Evolutionary conservation across 1,140 invertebrate genomes (phyloP).

Genomic region (Drosophila oshimai): DNA sequence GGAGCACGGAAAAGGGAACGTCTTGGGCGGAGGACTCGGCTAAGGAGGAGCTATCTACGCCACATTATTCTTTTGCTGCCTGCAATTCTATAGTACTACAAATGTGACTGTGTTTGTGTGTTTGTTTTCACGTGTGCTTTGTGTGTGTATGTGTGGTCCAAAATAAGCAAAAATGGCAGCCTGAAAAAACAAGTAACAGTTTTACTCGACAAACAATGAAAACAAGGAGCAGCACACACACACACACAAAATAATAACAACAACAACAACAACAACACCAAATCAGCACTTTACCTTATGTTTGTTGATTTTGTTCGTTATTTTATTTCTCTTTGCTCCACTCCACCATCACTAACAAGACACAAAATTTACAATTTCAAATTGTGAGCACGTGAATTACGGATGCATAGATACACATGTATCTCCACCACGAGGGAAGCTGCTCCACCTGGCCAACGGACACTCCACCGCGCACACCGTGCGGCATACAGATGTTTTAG

Average conservation of each 20-base stretch:
- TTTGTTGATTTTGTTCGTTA: constrained; percentile 73
- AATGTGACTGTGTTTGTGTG: constrained; percentile 21
- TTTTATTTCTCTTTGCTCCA: constrained; percentile 48
- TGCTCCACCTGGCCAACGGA: constrained; percentile 50
- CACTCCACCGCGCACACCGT: constrained; percentile 57
- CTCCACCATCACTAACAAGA: constrained; percentile 28
- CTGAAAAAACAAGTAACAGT: constrained; percentile 77
- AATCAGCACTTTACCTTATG: constrained; percentile 70
- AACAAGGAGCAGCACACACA: constrained; percentile 47
- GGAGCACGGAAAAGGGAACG: constrained; percentile 5
- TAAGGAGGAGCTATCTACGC: constrained; percentile 43
- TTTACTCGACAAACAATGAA: constrained; percentile 70
- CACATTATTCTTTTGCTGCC: constrained; percentile 62
- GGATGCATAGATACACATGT: constrained; percentile 50
- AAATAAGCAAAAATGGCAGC: constrained; percentile 65
- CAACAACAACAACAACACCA: constrained; percentile 60
- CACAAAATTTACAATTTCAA: constrained; percentile 73
- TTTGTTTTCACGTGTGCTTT: constrained; percentile 1
- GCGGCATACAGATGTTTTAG: constrained; percentile 75
- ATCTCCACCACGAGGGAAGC: constrained; percentile 22
- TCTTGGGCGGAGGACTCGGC: constrained; percentile 19
- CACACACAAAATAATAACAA: constrained; percentile 22
- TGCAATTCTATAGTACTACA: neutral
- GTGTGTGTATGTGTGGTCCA: constrained; percentile 34
- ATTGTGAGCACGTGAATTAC: constrained; percentile 56